Evolutionary conservation across 92 coral and sea anemone genomes (phyloP).

Genomic region (Galaxea fascicularis): DNA sequence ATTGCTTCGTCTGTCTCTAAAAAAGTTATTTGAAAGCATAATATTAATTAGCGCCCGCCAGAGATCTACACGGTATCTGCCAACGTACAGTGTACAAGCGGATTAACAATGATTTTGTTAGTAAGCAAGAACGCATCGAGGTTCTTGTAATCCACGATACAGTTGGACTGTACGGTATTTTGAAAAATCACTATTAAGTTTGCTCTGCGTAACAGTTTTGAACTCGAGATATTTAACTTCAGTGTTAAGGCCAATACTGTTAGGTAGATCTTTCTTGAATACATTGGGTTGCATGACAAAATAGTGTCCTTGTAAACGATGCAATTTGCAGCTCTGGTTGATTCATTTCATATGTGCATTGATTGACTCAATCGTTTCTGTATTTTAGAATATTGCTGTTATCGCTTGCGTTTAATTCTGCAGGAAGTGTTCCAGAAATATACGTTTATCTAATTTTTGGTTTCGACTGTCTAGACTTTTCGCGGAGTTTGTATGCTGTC

Average conservation of each 20-base stretch:
- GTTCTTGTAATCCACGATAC: no score
- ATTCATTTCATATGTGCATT: background rate
- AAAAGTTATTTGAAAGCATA: background rate
- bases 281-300: constrained; percentile 14
- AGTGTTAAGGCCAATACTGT: background rate
- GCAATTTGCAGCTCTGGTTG: background rate
- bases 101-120: no score
- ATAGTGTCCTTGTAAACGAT: background rate
- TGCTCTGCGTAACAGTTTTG: background rate
- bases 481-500: background rate
- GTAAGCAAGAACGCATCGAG: no score
- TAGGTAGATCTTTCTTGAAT: background rate
- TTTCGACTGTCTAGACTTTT: background rate
- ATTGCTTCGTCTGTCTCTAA: background rate
- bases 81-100: background rate
- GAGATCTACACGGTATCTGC: background rate
- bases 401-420: background rate
- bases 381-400: background rate
- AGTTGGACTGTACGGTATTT: no score
- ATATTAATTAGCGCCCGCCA: background rate
- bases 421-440: background rate
- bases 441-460: background rate
- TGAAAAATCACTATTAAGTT: background rate
- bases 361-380: background rate
- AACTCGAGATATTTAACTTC: background rate